Conservation (phyloP, 1,140 invertebrate species). For the Phymastichus coffea region DNA sequence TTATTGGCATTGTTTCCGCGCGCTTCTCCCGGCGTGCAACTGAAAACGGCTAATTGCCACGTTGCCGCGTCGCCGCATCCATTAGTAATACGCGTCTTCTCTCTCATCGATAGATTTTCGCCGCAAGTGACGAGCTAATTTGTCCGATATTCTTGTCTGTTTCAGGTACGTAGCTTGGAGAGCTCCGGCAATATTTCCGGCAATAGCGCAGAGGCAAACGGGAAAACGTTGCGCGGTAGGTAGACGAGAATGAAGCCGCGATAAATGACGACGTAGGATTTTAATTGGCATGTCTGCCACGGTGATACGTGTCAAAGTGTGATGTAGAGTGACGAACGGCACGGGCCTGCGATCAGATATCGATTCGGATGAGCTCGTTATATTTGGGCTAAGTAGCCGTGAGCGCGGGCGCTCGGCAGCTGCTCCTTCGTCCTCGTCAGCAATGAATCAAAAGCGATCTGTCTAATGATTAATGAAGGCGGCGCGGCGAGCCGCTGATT, state of each 20-base stretch:
- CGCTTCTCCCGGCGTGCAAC: too few relatives aligned
- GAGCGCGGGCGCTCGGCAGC: constrained; percentile 30
- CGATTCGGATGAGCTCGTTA: constrained; percentile 51
- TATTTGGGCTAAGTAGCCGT: constrained; percentile 41
- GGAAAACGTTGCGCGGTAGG: too few relatives aligned
- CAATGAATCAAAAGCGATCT: background rate
- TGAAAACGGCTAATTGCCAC: too few relatives aligned
- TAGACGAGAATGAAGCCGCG: too few relatives aligned
- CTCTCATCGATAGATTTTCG: too few relatives aligned
- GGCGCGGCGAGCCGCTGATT: constrained; percentile 3
- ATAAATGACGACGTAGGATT: constrained; percentile 47
- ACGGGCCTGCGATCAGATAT: constrained; percentile 49
- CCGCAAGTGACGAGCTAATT: background rate
- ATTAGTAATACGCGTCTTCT: too few relatives aligned
- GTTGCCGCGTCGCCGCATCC: too few relatives aligned
- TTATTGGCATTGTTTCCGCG: constrained; percentile 3
- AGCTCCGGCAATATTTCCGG: background rate
- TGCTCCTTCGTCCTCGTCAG: background rate
- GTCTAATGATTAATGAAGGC: constrained; percentile 42
- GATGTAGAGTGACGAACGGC: constrained; percentile 41
- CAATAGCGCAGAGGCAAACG: too few relatives aligned
- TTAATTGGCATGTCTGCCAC: constrained; percentile 39
- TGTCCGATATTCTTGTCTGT: background rate
- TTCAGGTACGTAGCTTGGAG: background rate
- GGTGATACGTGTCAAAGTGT: constrained; percentile 28